Evolutionary conservation across 2,888 invertebrate species (phyloP).

Genomic region (Parasteatoda lunata): DNA sequence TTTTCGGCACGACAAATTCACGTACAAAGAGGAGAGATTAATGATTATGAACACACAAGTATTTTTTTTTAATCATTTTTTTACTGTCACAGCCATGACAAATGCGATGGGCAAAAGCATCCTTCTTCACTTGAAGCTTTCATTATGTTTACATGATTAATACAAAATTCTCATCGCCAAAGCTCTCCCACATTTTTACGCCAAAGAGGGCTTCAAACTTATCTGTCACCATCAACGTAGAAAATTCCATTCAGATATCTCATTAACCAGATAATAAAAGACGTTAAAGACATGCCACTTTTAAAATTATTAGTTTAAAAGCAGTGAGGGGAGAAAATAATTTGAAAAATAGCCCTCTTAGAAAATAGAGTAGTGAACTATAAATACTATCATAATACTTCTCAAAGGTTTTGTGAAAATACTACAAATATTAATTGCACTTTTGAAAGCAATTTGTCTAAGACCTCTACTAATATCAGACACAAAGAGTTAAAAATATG

Average conservation of each 20-base stretch:
- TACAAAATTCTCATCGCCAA: not conserved
- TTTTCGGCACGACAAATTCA: not conserved
- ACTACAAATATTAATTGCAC: no score
- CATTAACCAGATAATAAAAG: slow-evolving; percentile 1
- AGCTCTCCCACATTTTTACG: not conserved
- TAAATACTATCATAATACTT: no score
- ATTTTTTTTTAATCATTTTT: not conserved
- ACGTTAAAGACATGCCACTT: not conserved
- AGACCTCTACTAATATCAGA: no score
- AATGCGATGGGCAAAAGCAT: not conserved
- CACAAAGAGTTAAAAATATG: no score
- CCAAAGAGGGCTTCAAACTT: not conserved
- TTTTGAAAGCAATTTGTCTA: no score
- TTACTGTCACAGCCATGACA: not conserved
- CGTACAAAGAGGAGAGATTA: not conserved
- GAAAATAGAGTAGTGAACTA: no score
- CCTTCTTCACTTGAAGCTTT: slow-evolving; percentile 3
- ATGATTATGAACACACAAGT: not conserved
- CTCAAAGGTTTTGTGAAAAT: no score
- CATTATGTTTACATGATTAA: slow-evolving; percentile 1
- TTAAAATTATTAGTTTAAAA: not conserved
- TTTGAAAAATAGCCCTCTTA: no score
- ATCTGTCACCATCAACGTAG: not conserved
- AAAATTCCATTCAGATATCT: not conserved
- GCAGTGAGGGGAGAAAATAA: no score